Conservation (phyloP, 2,113 vertebrate species). For the Scatophagus argus region DNA sequence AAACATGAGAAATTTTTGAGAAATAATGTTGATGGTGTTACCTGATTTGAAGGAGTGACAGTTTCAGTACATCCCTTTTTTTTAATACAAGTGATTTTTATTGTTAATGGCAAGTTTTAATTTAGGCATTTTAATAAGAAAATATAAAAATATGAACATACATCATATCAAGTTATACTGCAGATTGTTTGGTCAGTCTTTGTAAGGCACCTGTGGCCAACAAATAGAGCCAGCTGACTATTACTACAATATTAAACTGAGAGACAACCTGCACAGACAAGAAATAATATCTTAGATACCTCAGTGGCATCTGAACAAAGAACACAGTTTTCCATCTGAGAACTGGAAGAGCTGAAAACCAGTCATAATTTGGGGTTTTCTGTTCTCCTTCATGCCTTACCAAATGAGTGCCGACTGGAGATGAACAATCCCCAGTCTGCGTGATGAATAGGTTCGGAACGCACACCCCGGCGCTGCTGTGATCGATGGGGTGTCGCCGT, state of each 20-base stretch:
- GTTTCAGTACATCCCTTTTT: conserved; percentile 9
- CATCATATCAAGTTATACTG: neutral
- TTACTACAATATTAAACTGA: conserved; percentile 10
- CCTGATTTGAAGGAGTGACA: conserved; percentile 18
- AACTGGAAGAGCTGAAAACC: conserved; percentile 13
- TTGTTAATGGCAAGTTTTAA: neutral
- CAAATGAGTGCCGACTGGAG: conserved; percentile 41
- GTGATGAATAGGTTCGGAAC: conserved; percentile 51
- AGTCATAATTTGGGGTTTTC: conserved; percentile 49
- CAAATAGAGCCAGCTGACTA: conserved; percentile 8
- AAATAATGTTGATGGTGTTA: conserved; percentile 22
- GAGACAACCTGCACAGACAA: conserved; percentile 26
- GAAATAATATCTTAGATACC: conserved; percentile 20
- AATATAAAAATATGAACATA: neutral
- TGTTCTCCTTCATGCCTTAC: conserved; percentile 33
- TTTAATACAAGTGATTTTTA: neutral
- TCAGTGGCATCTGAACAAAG: conserved; percentile 51
- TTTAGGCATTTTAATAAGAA: neutral
- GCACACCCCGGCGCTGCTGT: conserved; percentile 32
- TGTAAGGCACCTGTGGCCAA: neutral
- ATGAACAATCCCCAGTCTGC: conserved; percentile 53
- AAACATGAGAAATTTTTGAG: conserved; percentile 46
- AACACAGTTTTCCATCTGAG: conserved; percentile 50
- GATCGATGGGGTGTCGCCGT: conserved; percentile 64
- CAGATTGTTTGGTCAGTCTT: neutral